Evolutionary conservation across 2,888 invertebrate species (phyloP).

Genomic region (Eupithecia subumbrata): DNA sequence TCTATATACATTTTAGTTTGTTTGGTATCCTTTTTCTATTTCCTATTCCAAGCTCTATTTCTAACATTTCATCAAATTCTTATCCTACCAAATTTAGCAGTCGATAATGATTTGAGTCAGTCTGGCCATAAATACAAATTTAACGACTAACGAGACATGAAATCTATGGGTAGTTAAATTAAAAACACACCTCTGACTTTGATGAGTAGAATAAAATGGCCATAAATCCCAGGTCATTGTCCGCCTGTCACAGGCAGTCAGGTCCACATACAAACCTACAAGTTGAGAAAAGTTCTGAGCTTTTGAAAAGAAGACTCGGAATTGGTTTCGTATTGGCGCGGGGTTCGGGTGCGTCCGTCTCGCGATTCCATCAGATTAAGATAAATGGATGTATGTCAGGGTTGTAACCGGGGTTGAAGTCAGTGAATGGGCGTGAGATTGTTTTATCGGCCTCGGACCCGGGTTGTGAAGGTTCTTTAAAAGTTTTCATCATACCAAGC

Average conservation of each 20-base stretch:
- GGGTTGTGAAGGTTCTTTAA: constrained; percentile 14
- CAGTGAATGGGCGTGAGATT: constrained; percentile 24
- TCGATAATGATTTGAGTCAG: neutral
- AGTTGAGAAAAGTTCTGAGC: constrained; percentile 50
- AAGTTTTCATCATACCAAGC: constrained; percentile 19
- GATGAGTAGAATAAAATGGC: constrained; percentile 56
- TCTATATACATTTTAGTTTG: neutral
- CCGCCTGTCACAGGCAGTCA: constrained; percentile 62
- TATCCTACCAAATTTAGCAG: neutral
- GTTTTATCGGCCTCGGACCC: constrained; percentile 24
- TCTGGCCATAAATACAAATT: constrained; percentile 11
- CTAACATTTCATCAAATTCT: neutral
- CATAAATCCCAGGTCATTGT: constrained; percentile 63
- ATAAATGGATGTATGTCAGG: constrained; percentile 70
- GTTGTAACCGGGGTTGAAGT: constrained; percentile 30
- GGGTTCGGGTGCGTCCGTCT: constrained; percentile 66
- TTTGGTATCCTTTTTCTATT: neutral
- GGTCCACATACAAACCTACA: constrained; percentile 41
- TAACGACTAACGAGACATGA: constrained; percentile 21
- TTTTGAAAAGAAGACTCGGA: constrained; percentile 53
- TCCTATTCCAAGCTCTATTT: neutral
- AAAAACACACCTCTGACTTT: constrained; percentile 41
- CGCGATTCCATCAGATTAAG: constrained; percentile 77
- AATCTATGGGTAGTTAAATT: constrained; percentile 35
- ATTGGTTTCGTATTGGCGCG: constrained; percentile 54